Conservation (phyloP, 2,113 vertebrate genomes). For the Muscicapa adusta region DNA sequence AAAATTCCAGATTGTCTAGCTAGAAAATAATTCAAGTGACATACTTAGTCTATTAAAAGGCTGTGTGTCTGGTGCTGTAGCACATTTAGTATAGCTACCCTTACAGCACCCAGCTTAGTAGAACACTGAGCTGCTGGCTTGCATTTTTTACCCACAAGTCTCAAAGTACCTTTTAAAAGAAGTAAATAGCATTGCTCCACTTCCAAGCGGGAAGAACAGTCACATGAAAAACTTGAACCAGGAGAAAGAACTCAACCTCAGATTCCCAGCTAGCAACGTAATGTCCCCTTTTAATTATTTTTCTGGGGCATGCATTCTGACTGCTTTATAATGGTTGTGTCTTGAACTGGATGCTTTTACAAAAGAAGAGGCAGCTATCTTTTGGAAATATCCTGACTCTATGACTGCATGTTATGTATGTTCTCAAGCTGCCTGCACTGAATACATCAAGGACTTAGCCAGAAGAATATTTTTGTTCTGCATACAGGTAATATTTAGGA, state of each 20-base stretch:
- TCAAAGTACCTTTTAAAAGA: slow-evolving; percentile 33
- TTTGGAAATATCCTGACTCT: background rate
- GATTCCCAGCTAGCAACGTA: background rate
- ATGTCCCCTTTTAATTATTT: background rate
- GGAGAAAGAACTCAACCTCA: background rate
- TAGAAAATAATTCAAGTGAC: background rate
- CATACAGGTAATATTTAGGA: background rate
- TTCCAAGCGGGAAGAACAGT: background rate
- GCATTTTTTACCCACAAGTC: slow-evolving; percentile 25
- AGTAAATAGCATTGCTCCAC: slow-evolving; percentile 27
- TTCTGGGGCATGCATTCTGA: slow-evolving; percentile 6
- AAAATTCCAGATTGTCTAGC: background rate
- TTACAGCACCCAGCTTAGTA: background rate
- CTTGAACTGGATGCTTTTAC: background rate
- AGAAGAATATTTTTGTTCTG: background rate
- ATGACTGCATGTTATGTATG: background rate
- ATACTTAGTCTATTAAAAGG: slow-evolving; percentile 31
- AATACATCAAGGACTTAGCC: background rate
- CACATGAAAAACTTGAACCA: slow-evolving; percentile 12
- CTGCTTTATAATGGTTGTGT: background rate
- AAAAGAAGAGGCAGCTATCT: background rate
- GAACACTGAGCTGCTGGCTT: slow-evolving; percentile 27
- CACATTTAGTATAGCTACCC: background rate
- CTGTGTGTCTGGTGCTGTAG: background rate
- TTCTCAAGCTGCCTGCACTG: background rate